Percentiles rank a stretch among this genome's conserved stretches.
phyloP scores from a whole-genome alignment of 2,888 invertebrate genomes.

The Gymnoscelis rufifasciata region DNA sequence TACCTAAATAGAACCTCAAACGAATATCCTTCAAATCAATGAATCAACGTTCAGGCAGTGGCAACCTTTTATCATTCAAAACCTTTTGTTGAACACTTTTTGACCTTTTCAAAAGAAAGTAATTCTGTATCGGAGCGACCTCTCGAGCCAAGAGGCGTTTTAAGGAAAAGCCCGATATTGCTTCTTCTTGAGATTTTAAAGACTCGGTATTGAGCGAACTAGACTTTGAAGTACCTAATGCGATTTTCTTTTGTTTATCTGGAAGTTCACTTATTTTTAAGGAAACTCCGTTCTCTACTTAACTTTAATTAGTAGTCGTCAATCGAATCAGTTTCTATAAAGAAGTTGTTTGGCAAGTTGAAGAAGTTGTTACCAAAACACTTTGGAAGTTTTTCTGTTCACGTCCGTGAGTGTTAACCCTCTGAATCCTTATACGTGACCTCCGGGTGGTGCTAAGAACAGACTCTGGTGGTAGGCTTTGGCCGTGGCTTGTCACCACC shows the following conservation, averaged over 20 bases:
- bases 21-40: too few species aligned
- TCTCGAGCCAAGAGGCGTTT: slow-evolving; percentile 31
- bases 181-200: slow-evolving; percentile 20
- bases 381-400: too few species aligned
- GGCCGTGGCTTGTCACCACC: too few species aligned
- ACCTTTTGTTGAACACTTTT: slow-evolving; percentile 40
- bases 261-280: background rate
- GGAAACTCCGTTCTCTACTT: background rate
- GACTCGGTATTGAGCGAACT: background rate
- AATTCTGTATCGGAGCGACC: slow-evolving; percentile 41
- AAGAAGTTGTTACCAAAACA: too few species aligned
- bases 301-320: background rate
- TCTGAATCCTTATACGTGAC: too few species aligned
- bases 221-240: slow-evolving; percentile 1
- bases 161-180: slow-evolving; percentile 31
- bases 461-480: too few species aligned
- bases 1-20: too few species aligned
- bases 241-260: slow-evolving; percentile 1
- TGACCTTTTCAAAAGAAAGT: slow-evolving; percentile 42
- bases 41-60: background rate
- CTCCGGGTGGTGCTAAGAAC: too few species aligned
- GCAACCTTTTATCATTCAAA: slow-evolving; percentile 29
- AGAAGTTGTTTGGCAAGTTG: too few species aligned
- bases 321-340: too few species aligned
- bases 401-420: too few species aligned